A percentile compares a stretch with the other conserved stretches of the same genome.
Conservation (phyloP, 1,140 invertebrate species). For the Bombus difficillimus region DNA sequence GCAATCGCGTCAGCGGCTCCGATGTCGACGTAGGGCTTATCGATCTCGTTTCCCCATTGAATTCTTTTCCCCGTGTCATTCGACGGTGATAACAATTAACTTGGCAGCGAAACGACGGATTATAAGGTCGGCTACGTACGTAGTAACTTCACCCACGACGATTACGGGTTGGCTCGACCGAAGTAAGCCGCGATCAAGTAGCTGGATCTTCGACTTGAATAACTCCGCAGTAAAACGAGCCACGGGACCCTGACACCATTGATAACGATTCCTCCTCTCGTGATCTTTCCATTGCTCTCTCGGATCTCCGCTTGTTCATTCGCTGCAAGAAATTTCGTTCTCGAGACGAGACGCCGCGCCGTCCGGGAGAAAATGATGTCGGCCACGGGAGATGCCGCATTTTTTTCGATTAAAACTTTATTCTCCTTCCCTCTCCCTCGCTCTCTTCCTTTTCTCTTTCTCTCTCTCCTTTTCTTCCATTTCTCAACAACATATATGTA, state of each 20-base stretch:
- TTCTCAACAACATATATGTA: neutral
- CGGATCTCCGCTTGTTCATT: neutral
- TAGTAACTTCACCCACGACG: conserved; percentile 32
- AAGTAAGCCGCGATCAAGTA: conserved; percentile 49
- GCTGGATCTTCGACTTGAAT: conserved; percentile 52
- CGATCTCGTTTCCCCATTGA: conserved; percentile 15
- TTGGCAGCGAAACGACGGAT: conserved; percentile 47
- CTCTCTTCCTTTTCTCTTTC: neutral
- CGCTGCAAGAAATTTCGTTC: conserved; percentile 40
- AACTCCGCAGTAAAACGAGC: conserved; percentile 55
- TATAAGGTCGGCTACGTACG: conserved; percentile 22
- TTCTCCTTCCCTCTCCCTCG: neutral
- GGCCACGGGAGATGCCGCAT: conserved; percentile 5
- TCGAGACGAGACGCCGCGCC: neutral
- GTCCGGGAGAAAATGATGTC: conserved; percentile 31
- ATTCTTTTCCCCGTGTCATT: too few relatives aligned
- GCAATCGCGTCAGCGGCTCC: too few relatives aligned
- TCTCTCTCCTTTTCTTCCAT: neutral
- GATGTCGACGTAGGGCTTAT: too few relatives aligned
- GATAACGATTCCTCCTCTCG: conserved; percentile 57
- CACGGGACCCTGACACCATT: conserved; percentile 65
- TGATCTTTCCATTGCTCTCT: conserved; percentile 28
- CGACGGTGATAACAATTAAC: conserved; percentile 61
- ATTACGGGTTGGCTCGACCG: conserved; percentile 29
- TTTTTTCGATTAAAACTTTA: conserved; percentile 30